phyloP scores from a whole-genome alignment of 2,113 vertebrate genomes.

The Alligator sinensis region DNA sequence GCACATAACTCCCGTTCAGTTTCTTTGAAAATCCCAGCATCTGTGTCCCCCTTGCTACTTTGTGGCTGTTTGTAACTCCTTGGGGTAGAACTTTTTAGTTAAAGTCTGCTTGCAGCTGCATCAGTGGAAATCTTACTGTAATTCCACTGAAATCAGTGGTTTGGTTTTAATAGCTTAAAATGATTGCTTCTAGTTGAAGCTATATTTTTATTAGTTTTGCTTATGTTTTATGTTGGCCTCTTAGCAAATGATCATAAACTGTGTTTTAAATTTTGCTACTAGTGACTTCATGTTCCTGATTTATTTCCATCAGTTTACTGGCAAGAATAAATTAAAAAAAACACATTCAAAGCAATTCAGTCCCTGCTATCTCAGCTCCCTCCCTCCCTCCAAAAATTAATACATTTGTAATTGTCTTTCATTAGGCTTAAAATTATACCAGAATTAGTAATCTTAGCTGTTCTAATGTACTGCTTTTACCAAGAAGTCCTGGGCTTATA shows the following conservation, averaged over 20 bases:
- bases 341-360: slow-evolving; percentile 36
- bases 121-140: not conserved
- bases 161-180: slow-evolving; percentile 14
- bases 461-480: slow-evolving; percentile 62
- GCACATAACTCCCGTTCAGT: not conserved
- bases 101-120: not conserved
- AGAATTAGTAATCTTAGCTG: slow-evolving; percentile 48
- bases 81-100: slow-evolving; percentile 4
- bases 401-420: slow-evolving; percentile 52
- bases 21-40: not conserved
- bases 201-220: slow-evolving; percentile 57
- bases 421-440: slow-evolving; percentile 45
- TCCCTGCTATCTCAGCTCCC: not conserved
- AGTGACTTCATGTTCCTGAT: slow-evolving; percentile 58
- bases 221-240: slow-evolving; percentile 52
- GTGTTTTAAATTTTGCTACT: slow-evolving; percentile 52
- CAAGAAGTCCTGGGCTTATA: slow-evolving; percentile 57
- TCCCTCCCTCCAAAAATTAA: not conserved
- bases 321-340: slow-evolving; percentile 50
- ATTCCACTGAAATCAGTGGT: slow-evolving; percentile 22
- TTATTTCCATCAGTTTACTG: slow-evolving; percentile 67
- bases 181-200: not conserved
- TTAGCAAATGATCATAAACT: slow-evolving; percentile 61
- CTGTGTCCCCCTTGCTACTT: accelerated
- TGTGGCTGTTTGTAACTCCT: not conserved